Base-by-base conservation (phyloP, 37 sponge, comb jelly and placozoan species). In the Crambe crambe region DNA sequence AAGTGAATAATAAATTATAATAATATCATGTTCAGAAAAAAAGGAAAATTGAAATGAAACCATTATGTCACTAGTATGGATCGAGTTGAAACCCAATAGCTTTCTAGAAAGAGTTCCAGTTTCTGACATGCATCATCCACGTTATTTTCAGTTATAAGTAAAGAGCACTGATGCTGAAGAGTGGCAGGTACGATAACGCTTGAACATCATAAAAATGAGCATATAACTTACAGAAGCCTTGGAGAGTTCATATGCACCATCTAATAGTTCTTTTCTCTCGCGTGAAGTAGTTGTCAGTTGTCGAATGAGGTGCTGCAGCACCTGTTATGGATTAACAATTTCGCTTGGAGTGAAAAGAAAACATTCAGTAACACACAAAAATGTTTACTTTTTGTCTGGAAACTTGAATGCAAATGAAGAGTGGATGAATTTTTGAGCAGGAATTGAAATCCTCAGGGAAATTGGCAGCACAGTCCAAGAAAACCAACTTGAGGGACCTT, bases 71-170 rank as follows among this genome's bases (percentile, higher is more conserved):
- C 17, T 2, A 80, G 40, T 56, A 84, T 76, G 30, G 84, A 84
- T 4, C 84, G 40, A 17, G 88, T 87, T 2, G 71, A 63, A 37
- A 75, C 82, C 88, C 88, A 87, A 62, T 87, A 87, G 42, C 88
- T 76, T 76, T 87, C 88, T 32, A 87, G 61, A 43, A 87, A 87
- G 20, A 87, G 78, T 38, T 87, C 88, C 63, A 87, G 65, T 26
- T 38, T 81, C 56, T 76, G 82, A 23, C 73, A 70, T 25, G 88
- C 88, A 63, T 81, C 88, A 26, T 87, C 88, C 26, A 87, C 56
- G 43, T 81, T 75, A 70, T 77, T 87, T 44, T 87, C 88, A 2
- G 64, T 72, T 58, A 87, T 58, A 10, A 81, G 34, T 32, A 81
- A 82, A 23, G 82, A 81, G 26, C 56, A 87, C 30, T 36, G 35